Evolutionary conservation across 2,888 invertebrate species (phyloP).

Genomic region (Scotopteryx bipunctaria): DNA sequence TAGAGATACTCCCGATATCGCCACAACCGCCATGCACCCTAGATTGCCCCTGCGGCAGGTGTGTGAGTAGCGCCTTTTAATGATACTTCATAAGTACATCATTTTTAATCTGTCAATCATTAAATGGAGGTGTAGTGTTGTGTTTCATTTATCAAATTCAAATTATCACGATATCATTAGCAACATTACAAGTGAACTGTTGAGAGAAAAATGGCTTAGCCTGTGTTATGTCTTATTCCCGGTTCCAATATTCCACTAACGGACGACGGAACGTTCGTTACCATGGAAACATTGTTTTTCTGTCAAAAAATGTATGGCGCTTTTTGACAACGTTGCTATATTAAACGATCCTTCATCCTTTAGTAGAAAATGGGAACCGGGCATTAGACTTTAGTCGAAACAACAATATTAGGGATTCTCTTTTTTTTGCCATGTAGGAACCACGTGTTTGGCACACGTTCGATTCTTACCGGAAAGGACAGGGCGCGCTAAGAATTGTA

Average conservation of each 20-base stretch:
- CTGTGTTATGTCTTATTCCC: constrained; percentile 34
- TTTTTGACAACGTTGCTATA: no score
- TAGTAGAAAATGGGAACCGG: no score
- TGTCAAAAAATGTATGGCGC: no score
- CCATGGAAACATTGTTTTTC: no score
- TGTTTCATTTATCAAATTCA: neutral
- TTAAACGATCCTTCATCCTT: no score
- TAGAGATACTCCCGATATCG: constrained; percentile 14
- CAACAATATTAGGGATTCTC: constrained; percentile 45
- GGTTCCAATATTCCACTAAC: no score
- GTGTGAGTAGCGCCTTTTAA: neutral
- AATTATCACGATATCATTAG: constrained; percentile 5
- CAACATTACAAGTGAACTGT: neutral
- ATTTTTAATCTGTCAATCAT: constrained; percentile 3
- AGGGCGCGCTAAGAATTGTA: constrained; percentile 35
- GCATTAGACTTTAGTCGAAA: no score
- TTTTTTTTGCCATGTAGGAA: constrained; percentile 59
- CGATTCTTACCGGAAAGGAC: constrained; percentile 51
- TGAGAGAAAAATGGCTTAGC: constrained; percentile 4
- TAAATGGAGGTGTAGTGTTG: neutral
- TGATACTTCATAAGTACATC: no score
- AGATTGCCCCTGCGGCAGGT: constrained; percentile 6
- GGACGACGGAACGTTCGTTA: no score
- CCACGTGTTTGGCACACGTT: constrained; percentile 76
- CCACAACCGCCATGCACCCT: constrained; percentile 10